These are phyloP conservation scores for Lepus americanus DNA, from an alignment of 2,113 vertebrate species.

Conservation along the genomic window DNA sequence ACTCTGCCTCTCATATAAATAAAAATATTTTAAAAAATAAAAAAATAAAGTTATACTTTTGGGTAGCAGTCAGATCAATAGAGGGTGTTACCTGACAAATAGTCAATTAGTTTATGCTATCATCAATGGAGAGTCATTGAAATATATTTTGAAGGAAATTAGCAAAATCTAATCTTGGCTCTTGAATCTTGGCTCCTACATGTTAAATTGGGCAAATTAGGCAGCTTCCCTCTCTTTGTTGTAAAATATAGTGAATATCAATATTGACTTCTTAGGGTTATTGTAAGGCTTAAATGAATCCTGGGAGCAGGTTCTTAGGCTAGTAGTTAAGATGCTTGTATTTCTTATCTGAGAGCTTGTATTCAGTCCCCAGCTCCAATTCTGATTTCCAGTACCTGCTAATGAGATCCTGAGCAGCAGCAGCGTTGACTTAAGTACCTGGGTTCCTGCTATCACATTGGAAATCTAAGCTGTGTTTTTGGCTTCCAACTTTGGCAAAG, in stretches of 20 bases:
- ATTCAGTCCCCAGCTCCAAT: too few species aligned
- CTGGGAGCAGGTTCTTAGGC: too few species aligned
- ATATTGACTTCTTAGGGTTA: background rate
- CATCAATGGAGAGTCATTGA: background rate
- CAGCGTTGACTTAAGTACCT: too few species aligned
- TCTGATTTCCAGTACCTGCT: too few species aligned
- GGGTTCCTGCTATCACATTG: too few species aligned
- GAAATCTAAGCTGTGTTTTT: too few species aligned
- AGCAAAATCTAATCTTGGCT: background rate
- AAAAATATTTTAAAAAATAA: too few species aligned
- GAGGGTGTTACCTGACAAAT: background rate
- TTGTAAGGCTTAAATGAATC: background rate
- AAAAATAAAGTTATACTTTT: background rate
- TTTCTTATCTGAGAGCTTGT: too few species aligned
- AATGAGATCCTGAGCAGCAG: too few species aligned
- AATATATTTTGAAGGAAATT: background rate
- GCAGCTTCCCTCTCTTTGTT: background rate
- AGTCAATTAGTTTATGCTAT: background rate
- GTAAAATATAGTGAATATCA: background rate
- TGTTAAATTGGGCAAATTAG: background rate
- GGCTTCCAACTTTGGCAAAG: too few species aligned
- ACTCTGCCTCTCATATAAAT: too few species aligned
- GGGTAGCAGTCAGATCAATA: background rate
- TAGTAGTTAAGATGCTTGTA: too few species aligned
- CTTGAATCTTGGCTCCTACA: background rate